Percentiles rank a stretch among this genome's conserved stretches.
Evolutionary conservation across 1,140 invertebrate species (phyloP).

Genomic region (Holcopasites calliopsidis): DNA sequence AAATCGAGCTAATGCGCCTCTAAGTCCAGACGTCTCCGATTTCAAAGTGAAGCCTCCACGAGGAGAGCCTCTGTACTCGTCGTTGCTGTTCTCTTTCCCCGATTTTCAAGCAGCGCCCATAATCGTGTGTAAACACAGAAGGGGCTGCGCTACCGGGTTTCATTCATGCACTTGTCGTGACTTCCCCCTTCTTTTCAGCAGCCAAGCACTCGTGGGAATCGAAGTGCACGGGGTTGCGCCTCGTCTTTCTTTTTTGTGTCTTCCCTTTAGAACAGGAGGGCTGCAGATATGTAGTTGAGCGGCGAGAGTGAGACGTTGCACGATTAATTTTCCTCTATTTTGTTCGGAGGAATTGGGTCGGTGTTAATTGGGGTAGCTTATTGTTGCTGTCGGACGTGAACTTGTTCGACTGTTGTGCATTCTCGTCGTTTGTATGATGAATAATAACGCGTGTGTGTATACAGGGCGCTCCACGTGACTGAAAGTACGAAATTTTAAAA

Average conservation of each 20-base stretch:
- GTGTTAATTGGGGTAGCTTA: too few relatives aligned
- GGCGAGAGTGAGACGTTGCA: neutral
- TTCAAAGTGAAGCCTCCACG: slow-evolving; percentile 33
- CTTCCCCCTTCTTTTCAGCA: neutral
- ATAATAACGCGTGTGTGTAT: too few relatives aligned
- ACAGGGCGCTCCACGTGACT: too few relatives aligned
- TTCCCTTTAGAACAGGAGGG: neutral
- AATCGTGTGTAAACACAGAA: slow-evolving; percentile 41
- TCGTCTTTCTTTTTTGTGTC: too few relatives aligned
- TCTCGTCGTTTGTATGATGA: too few relatives aligned
- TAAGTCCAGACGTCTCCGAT: slow-evolving; percentile 41
- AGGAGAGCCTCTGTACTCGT: neutral
- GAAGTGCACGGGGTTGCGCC: neutral
- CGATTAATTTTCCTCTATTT: neutral
- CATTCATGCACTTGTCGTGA: slow-evolving; percentile 20
- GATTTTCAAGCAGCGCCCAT: slow-evolving; percentile 12
- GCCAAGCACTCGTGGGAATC: slow-evolving; percentile 30
- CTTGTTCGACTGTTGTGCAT: too few relatives aligned
- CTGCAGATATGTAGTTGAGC: neutral
- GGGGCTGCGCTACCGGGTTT: slow-evolving; percentile 7
- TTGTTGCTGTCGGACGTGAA: too few relatives aligned
- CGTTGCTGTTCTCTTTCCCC: slow-evolving; percentile 5
- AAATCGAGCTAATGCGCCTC: slow-evolving; percentile 38
- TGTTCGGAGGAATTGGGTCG: neutral
- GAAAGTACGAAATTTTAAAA: too few relatives aligned